These are phyloP conservation scores for Nomada fabriciana DNA, from an alignment of 2,888 invertebrate species.

Conservation along the genomic window DNA sequence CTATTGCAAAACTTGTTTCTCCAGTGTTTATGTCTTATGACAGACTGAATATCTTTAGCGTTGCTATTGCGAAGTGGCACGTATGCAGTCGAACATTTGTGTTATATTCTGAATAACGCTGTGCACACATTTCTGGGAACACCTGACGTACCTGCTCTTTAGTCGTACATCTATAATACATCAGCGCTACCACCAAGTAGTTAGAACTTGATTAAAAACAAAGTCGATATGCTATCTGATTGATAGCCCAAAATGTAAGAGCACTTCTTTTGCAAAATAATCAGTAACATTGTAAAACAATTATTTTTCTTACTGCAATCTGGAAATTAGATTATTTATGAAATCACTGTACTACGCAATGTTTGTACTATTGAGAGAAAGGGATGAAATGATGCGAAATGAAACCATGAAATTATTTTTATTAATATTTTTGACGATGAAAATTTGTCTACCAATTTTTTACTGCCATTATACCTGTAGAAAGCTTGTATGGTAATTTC, in stretches of 20 bases:
- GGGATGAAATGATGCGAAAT: neutral
- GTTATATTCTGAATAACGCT: too few species aligned
- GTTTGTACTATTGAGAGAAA: neutral
- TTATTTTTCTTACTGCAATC: too few species aligned
- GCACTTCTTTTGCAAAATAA: too few species aligned
- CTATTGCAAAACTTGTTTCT: too few species aligned
- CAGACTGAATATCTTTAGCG: slow-evolving; percentile 29
- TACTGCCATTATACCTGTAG: neutral
- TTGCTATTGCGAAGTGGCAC: slow-evolving; percentile 40
- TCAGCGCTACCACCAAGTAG: too few species aligned
- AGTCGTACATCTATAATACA: slow-evolving; percentile 44
- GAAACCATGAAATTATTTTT: too few species aligned
- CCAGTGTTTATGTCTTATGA: slow-evolving; percentile 16
- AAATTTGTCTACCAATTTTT: neutral
- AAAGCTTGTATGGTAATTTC: too few species aligned
- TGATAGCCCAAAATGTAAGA: too few species aligned
- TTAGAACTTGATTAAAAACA: neutral
- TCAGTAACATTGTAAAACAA: too few species aligned
- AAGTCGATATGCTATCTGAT: too few species aligned
- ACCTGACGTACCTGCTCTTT: slow-evolving; percentile 64
- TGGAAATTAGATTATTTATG: neutral
- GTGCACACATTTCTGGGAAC: slow-evolving; percentile 64
- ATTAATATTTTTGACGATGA: neutral
- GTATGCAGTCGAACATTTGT: slow-evolving; percentile 57
- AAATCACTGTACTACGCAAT: neutral